Evolutionary conservation across 2,797 vertebrate species (phyloP).

Genomic region (Tapirus indicus): DNA sequence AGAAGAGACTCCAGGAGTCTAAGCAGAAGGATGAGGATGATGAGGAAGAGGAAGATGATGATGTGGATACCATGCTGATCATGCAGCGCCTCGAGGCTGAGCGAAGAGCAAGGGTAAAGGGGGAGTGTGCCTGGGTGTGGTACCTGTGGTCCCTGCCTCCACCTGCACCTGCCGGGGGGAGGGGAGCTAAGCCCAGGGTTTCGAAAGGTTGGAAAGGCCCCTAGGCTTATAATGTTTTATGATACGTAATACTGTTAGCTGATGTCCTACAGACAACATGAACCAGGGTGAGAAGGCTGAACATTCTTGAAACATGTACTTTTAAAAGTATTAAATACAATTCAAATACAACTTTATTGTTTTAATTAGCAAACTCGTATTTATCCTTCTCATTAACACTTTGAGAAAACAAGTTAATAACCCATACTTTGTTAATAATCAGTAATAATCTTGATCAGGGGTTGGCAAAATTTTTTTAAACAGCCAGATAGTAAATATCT

Average conservation of each 20-base stretch:
- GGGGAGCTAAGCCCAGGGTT: too few relatives aligned
- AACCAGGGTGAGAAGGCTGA: neutral
- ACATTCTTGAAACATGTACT: neutral
- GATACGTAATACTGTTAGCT: too few relatives aligned
- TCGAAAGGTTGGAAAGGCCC: too few relatives aligned
- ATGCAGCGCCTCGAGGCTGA: constrained; percentile 99
- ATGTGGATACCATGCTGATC: constrained; percentile 97
- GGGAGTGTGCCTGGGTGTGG: neutral
- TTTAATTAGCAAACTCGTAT: neutral
- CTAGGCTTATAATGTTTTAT: too few relatives aligned
- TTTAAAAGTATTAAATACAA: neutral
- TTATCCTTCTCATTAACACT: neutral
- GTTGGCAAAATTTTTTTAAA: neutral
- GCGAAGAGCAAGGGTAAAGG: constrained; percentile 97
- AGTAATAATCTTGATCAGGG: neutral
- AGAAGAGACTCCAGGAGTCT: constrained; percentile 97
- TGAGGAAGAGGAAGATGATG: constrained; percentile 96
- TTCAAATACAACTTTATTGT: neutral
- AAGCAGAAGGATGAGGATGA: constrained; percentile 98
- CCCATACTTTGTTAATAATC: neutral
- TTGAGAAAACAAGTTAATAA: neutral
- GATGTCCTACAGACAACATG: too few relatives aligned
- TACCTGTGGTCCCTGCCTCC: too few relatives aligned
- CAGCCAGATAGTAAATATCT: neutral
- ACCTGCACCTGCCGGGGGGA: too few relatives aligned